Evolutionary conservation across 2,888 invertebrate genomes (phyloP), one percentile per base, ranked within the genome.

Genomic region (Drosophila emarginata): DNA sequence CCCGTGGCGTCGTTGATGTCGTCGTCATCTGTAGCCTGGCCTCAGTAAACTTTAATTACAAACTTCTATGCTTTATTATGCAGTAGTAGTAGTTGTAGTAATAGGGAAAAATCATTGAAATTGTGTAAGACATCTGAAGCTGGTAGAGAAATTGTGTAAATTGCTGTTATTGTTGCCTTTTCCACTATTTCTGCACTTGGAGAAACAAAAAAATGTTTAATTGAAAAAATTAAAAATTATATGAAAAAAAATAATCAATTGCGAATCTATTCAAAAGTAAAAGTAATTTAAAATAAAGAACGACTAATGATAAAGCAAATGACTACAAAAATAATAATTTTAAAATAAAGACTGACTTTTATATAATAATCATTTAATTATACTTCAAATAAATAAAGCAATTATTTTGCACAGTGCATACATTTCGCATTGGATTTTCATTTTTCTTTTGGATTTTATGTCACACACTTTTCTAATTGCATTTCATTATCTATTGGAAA

Each of bases 21-120:
- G 36, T 51, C 74, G 60, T 60, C 57, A 65, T 65, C 60, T 63
- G 54, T 66, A 21, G 57, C 59, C 61, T 60, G 64, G 64, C 82
- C 71, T 81, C 61, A 70, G 74, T 85, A 88, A 83, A 83, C 86
- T 83, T 83, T 83, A 83, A 83, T 83, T 83, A 83, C 82, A 71
- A 79, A 72, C 64, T 70, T 69, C 71, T 61, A 56, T 69, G 76
- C 73, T 63, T 63, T 72, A 87, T 83, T 80, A 78, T 88, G 73
- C 82, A 67, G 62, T 79, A 62, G 65, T 61, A 64, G 28, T 45
- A 64, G 54, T 65, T 26, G 62, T 56, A 37, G 18, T n/a, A 56
- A 26, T 60, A 51, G 18, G 54, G 52, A 61, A 37, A 63, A 57
- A 62, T 40, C 57, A 54, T 28, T 45, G 26, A 57, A 70, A 60